phyloP scores from a whole-genome alignment of 2,797 vertebrate genomes.

The Buceros bicornis region DNA sequence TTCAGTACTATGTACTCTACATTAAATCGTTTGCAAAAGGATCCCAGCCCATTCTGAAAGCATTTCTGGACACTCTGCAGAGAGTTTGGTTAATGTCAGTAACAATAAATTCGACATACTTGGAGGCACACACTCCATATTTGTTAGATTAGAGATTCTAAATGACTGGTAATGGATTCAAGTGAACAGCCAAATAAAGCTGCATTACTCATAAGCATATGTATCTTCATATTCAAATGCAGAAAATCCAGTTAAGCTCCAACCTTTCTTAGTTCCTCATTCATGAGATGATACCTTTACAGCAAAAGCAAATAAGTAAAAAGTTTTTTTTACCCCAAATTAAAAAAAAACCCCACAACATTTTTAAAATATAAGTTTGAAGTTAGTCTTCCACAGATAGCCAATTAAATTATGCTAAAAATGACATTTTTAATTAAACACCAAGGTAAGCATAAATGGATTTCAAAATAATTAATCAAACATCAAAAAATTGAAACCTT shows the following conservation, averaged over 20 bases:
- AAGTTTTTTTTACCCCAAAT: slow-evolving; percentile 83
- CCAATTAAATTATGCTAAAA: slow-evolving; percentile 98
- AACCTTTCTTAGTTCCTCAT: slow-evolving; percentile 77
- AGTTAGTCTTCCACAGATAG: slow-evolving; percentile 90
- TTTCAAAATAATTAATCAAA: slow-evolving; percentile 98
- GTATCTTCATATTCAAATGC: slow-evolving; percentile 78
- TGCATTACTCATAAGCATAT: slow-evolving; percentile 75
- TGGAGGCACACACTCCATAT: slow-evolving; percentile 62
- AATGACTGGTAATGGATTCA: slow-evolving; percentile 76
- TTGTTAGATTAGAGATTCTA: slow-evolving; percentile 76
- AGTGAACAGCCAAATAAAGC: slow-evolving; percentile 75
- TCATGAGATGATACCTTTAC: slow-evolving; percentile 78
- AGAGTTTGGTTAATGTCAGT: slow-evolving; percentile 72
- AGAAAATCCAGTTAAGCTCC: slow-evolving; percentile 77
- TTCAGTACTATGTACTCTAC: slow-evolving; percentile 17
- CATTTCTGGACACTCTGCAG: slow-evolving; percentile 46
- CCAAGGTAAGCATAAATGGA: slow-evolving; percentile 95
- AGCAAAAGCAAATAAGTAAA: slow-evolving; percentile 84
- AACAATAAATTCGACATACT: slow-evolving; percentile 67
- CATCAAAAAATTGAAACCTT: slow-evolving; percentile 88
- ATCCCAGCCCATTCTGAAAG: slow-evolving; percentile 34
- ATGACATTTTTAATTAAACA: slow-evolving; percentile 99
- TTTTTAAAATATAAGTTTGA: slow-evolving; percentile 84
- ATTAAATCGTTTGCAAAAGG: slow-evolving; percentile 44
- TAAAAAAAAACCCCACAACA: slow-evolving; percentile 58